Percentiles rank a stretch among this genome's conserved stretches.
Conservation (phyloP, 1,140 invertebrate genomes). For the Drosophila asahinai region DNA sequence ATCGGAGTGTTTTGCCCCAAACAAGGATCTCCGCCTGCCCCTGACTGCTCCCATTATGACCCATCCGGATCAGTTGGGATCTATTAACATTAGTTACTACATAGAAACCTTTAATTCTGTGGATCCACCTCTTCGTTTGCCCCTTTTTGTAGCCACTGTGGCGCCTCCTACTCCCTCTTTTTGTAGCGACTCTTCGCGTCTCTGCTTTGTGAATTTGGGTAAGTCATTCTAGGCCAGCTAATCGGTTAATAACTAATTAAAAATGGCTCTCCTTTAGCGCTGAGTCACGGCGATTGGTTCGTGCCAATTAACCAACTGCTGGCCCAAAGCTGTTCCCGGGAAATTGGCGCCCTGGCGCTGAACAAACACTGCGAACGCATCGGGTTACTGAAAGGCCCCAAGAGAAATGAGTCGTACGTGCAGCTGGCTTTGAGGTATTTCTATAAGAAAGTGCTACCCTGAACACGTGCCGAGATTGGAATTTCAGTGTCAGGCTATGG, state of each 20-base stretch:
- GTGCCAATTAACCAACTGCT: constrained; percentile 40
- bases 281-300: constrained; percentile 44
- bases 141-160: constrained; percentile 59
- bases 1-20: constrained; percentile 14
- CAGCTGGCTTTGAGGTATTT: constrained; percentile 50
- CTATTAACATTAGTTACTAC: constrained; percentile 50
- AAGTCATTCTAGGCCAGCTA: neutral
- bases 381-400: constrained; percentile 46
- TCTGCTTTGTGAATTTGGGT: constrained; percentile 61
- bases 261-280: constrained; percentile 22
- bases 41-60: constrained; percentile 55
- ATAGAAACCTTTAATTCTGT: constrained; percentile 43
- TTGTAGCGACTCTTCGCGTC: constrained; percentile 1
- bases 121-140: constrained; percentile 28
- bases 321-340: constrained; percentile 52
- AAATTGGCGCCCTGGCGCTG: constrained; percentile 18
- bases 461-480: constrained; percentile 28
- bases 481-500: constrained; percentile 12
- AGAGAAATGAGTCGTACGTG: constrained; percentile 65
- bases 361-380: constrained; percentile 47
- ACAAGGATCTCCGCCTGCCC: constrained; percentile 50
- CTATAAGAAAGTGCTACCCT: constrained; percentile 40
- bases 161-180: constrained; percentile 41
- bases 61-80: neutral
- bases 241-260: neutral